Evolutionary conservation across 1,140 invertebrate species (phyloP).

Genomic region (Melanaphis sacchari): DNA sequence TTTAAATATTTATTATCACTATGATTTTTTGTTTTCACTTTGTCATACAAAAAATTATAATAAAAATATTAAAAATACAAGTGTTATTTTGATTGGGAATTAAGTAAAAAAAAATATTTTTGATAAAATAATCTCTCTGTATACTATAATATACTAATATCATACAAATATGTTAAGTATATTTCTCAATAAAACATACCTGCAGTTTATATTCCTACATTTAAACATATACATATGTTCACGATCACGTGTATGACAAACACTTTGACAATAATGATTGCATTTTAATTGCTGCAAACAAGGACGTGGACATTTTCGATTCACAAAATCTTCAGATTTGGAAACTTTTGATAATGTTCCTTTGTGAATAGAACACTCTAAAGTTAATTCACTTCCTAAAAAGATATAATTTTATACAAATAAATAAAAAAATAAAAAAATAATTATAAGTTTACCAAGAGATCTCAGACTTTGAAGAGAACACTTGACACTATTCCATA

Average conservation of each 20-base stretch:
- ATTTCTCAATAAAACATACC: conserved; percentile 29
- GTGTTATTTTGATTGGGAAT: no score
- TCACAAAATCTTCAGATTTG: conserved; percentile 38
- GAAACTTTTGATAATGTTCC: conserved; percentile 52
- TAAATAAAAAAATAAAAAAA: neutral
- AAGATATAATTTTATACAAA: neutral
- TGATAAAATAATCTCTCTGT: neutral
- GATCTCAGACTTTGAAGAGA: conserved; percentile 64
- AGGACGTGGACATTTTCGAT: conserved; percentile 25
- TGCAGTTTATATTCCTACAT: conserved; percentile 49
- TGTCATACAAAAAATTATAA: no score
- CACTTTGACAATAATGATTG: conserved; percentile 50
- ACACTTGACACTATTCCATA: conserved; percentile 68
- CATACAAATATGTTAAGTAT: neutral
- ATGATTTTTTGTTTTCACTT: no score
- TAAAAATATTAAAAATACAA: no score
- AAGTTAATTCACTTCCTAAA: conserved; percentile 53
- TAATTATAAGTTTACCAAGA: conserved; percentile 61
- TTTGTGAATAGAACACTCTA: conserved; percentile 42
- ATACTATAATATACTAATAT: neutral
- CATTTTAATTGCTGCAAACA: conserved; percentile 44
- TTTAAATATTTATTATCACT: no score
- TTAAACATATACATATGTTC: conserved; percentile 50
- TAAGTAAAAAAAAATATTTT: no score
- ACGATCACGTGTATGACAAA: conserved; percentile 46